Conservation (phyloP, 2,888 invertebrate species). For the Lithophane ornitopus region DNA sequence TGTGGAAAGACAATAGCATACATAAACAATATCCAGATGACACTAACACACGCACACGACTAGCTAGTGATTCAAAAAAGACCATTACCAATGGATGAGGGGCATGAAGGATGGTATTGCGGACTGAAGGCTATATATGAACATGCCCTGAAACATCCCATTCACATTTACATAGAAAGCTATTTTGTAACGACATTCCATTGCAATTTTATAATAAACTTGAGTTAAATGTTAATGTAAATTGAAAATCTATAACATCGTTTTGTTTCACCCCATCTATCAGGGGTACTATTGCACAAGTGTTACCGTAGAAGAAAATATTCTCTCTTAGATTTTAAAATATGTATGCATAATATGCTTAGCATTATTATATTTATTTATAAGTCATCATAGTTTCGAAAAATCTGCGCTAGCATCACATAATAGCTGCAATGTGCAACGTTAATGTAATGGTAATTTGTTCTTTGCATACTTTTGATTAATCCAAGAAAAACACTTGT, state of each 20-base stretch:
- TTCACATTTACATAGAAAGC: conserved; percentile 72
- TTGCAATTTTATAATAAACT: neutral
- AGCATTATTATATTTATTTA: no score
- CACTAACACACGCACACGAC: conserved; percentile 82
- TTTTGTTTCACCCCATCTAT: no score
- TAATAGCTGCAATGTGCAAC: no score
- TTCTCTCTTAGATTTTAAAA: no score
- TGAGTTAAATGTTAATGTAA: neutral
- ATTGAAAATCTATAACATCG: neutral
- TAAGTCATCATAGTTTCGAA: no score
- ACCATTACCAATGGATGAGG: conserved; percentile 79
- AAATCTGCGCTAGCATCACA: no score
- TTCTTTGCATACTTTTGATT: no score
- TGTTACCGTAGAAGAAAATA: no score
- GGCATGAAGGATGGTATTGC: conserved; percentile 72
- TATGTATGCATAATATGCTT: no score
- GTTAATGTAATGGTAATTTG: no score
- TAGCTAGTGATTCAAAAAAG: conserved; percentile 86
- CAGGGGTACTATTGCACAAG: no score
- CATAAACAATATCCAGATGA: conserved; percentile 75
- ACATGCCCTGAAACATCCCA: conserved; percentile 78
- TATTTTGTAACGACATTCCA: conserved; percentile 66
- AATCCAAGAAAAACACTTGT: neutral
- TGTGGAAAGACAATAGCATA: conserved; percentile 85
- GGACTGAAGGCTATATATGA: conserved; percentile 68